Evolutionary conservation across 1,140 invertebrate genomes (phyloP), one percentile per base, ranked within the genome.

Genomic region (Triops longicaudatus): DNA sequence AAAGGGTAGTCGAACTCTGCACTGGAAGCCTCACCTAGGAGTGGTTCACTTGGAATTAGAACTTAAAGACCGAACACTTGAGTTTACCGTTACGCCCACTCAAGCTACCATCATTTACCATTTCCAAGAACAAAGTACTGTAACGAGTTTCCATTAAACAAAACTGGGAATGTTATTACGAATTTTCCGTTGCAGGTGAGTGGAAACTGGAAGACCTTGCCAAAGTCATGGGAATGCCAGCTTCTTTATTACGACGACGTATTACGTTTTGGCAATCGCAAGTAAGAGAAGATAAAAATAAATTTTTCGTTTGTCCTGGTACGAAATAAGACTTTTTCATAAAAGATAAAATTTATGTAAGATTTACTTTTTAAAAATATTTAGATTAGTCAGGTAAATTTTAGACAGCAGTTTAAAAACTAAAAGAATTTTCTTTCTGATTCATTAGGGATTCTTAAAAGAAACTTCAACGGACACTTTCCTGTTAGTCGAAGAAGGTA

Each of bases 21-120:
- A 89, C 81, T 99, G 96, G 97, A 96, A 96, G 81, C 91, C 93
- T 26, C 94, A 98, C 85, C 87, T 98, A 28, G 96, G 96, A 0
- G 91, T 91, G 82, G 95, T 98, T 0, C 92, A 94, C 82, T 86
- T 99, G 72, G 94, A 97, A 81, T 90, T 99, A 74, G 95, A 98
- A 85, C 86, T 98, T 71, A 93, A 92, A 22, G 91, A 92, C 72
- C 88, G 91, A 81, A 92, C 88, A 73, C 83, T 98, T 42, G 90
- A 92, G 78, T 88, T 98, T 79, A 91, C 90, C 74, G 95, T 98
- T 1, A 91, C 94, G 5, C 96, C 97, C 0, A 91, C 95, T 31
- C 94, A 98, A 84, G 97, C 96, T 0, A 93, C 95, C 0, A 92
- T 99, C 75, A 93, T 99, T 77, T 91, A 94, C 87, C 91, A 97